Conservation (phyloP, 1,140 invertebrate genomes). For the Zophobas atratus region DNA sequence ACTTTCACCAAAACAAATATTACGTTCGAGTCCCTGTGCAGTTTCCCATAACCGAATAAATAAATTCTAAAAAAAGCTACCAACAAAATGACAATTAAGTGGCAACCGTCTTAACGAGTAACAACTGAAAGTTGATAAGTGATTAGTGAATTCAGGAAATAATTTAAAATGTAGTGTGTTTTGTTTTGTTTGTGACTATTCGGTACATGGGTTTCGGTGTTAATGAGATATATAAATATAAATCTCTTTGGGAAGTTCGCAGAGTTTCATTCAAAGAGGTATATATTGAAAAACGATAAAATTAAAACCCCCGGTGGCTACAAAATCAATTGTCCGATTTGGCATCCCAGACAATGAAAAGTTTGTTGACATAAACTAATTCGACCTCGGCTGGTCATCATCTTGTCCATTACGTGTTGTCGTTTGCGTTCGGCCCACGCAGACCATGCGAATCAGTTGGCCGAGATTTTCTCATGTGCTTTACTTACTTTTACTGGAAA, state of each 20-base stretch:
- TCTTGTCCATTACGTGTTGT: conserved; percentile 47
- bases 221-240: too few species aligned
- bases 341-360: background rate
- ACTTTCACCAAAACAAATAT: background rate
- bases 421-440: conserved; percentile 56
- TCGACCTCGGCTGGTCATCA: conserved; percentile 48
- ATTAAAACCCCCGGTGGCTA: background rate
- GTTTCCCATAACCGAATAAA: conserved; percentile 9
- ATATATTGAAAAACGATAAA: background rate
- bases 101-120: background rate
- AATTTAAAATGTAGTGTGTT: too few species aligned
- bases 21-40: background rate
- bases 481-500: conserved; percentile 59
- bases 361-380: conserved; percentile 47
- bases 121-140: background rate
- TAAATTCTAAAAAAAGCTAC: background rate
- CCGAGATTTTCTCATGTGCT: conserved; percentile 62
- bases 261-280: background rate
- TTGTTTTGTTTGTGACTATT: too few species aligned
- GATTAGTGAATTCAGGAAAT: too few species aligned
- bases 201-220: too few species aligned
- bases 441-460: conserved; percentile 61
- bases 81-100: background rate
- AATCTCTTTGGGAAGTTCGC: too few species aligned
- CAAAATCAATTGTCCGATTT: background rate